phyloP scores from a whole-genome alignment of 2,113 vertebrate genomes.

The Coptodon bakossiorum region DNA sequence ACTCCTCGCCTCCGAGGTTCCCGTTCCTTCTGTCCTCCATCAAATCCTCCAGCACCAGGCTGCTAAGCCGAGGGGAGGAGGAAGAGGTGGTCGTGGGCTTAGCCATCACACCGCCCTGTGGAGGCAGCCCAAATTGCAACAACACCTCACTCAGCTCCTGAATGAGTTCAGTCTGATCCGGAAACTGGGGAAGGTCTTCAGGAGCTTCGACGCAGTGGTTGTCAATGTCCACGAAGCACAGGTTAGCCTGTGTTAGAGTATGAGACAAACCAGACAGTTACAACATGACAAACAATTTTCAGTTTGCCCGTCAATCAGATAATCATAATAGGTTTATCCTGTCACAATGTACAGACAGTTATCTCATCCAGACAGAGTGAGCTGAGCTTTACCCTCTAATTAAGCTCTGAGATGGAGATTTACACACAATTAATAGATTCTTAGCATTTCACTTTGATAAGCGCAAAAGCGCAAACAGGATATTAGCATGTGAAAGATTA shows the following conservation, averaged over 20 bases:
- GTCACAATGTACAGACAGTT: background rate
- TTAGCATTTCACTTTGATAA: slow-evolving; percentile 1
- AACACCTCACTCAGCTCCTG: slow-evolving; percentile 90
- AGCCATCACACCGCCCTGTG: slow-evolving; percentile 67
- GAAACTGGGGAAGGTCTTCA: slow-evolving; percentile 90
- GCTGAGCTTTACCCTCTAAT: slow-evolving; percentile 8
- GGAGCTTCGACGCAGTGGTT: slow-evolving; percentile 88
- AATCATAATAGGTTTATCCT: slow-evolving; percentile 3
- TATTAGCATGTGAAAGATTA: slow-evolving; percentile 17
- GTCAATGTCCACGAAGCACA: slow-evolving; percentile 96
- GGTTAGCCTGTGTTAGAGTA: slow-evolving; percentile 78
- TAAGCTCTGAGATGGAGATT: slow-evolving; percentile 13
- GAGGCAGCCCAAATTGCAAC: slow-evolving; percentile 80
- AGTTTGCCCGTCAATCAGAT: background rate
- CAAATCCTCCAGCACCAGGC: slow-evolving; percentile 82
- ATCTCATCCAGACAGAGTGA: background rate
- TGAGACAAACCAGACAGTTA: background rate
- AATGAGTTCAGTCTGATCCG: slow-evolving; percentile 87
- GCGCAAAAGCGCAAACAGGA: background rate
- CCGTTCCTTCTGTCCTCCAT: slow-evolving; percentile 90
- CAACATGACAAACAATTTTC: background rate
- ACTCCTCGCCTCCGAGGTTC: slow-evolving; percentile 79
- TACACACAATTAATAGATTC: slow-evolving; percentile 1
- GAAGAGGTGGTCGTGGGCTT: slow-evolving; percentile 68
- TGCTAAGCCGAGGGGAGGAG: slow-evolving; percentile 73